Conservation (phyloP, 2,113 vertebrate species). For the Cavia aperea region DNA sequence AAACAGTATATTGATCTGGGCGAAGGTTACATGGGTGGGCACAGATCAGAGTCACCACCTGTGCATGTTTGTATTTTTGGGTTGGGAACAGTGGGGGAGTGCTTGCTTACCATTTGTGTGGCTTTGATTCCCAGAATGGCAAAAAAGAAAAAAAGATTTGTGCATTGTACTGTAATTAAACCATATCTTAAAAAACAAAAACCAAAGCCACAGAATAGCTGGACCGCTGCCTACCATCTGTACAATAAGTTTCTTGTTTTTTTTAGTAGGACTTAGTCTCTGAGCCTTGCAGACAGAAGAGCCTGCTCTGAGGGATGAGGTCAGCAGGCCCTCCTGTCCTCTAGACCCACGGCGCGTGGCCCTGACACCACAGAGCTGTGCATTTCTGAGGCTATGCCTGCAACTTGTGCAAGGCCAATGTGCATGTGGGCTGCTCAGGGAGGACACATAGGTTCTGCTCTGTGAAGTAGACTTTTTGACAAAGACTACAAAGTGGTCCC, state of each 20-base stretch:
- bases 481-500: background rate
- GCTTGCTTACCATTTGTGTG: background rate
- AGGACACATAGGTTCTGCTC: background rate
- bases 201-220: background rate
- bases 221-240: background rate
- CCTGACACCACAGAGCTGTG: background rate
- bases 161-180: background rate
- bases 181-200: background rate
- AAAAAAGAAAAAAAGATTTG: background rate
- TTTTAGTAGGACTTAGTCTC: background rate
- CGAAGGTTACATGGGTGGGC: background rate
- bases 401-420: background rate
- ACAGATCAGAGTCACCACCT: background rate
- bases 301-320: background rate
- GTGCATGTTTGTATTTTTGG: background rate
- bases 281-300: background rate
- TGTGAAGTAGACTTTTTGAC: background rate
- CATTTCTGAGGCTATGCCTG: background rate
- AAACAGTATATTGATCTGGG: background rate
- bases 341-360: background rate
- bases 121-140: background rate
- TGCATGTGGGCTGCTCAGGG: background rate
- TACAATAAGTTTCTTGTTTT: background rate
- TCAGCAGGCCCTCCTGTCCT: slow-evolving; percentile 58
- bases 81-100: background rate